Base-by-base conservation (phyloP, 2,888 invertebrate species). In the Drymonia ruficornis region DNA sequence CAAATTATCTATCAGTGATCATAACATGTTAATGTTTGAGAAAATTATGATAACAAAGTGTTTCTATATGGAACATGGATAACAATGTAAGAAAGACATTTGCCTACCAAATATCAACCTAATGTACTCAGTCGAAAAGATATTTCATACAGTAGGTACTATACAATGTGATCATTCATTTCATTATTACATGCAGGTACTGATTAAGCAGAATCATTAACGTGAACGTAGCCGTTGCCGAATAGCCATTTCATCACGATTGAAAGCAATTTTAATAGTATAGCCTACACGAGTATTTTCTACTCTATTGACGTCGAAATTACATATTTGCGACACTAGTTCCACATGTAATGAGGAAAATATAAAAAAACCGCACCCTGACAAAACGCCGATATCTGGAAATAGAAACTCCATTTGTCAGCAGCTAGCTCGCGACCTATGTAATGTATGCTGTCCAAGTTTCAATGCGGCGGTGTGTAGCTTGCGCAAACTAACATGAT, bases 321-420 rank as follows among this genome's bases (percentile, higher is more conserved):
- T 15, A 34, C 16, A 47, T 47, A 47, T 47, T 47, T 18, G 28
- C n/a, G 16, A 12, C n/a, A 52, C 56, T 64, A 40, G 34, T 50
- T 59, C 55, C 64, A 63, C 62, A 59, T 66, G 61, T 61, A 54
- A 63, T 57, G 74, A 76, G 68, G 66, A 76, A 75, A 78, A 80
- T 72, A 65, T 64, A 68, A 76, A 80, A 84, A 84, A 89, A 88
- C 89, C 91, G 88, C 90, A 89, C 90, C 91, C 89, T 79, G 83
- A 87, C 82, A 85, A 87, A 87, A 87, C 81, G 87, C 87, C 86
- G 86, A 90, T 89, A 88, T 87, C 91, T 91, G 88, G 91, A 91
- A 91, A 91, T 91, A 91, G 91, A 91, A 87, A 89, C 91, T 90
- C 91, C 91, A 91, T 91, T 92, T 91, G 90, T 91, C 89, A 89